Evolutionary conservation across 2,888 invertebrate species (phyloP).

Genomic region (Allygus modestus): DNA sequence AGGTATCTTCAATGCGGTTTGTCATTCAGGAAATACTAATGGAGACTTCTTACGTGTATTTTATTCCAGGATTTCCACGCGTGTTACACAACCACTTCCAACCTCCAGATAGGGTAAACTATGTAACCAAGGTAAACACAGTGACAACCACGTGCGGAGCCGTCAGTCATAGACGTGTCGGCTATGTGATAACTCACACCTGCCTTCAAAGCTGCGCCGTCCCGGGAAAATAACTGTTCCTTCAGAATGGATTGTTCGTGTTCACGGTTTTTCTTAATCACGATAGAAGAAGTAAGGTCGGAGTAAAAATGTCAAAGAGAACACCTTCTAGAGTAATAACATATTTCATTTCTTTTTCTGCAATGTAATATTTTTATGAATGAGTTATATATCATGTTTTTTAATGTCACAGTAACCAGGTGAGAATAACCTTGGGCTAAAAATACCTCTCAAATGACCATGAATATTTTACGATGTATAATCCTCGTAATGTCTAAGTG

Average conservation of each 20-base stretch:
- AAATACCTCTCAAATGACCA: too few species aligned
- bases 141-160: background rate
- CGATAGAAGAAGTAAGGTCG: background rate
- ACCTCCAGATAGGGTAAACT: background rate
- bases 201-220: conserved; percentile 33
- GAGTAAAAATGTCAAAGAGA: background rate
- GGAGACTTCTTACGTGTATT: too few species aligned
- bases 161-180: conserved; percentile 1
- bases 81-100: background rate
- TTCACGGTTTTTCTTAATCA: conserved; percentile 15
- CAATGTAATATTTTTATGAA: background rate
- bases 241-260: conserved; percentile 20
- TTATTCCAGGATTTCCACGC: background rate
- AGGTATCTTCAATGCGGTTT: too few species aligned
- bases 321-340: background rate
- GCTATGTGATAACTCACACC: background rate
- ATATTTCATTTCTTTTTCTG: conserved; percentile 3
- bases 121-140: background rate
- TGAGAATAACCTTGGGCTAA: background rate
- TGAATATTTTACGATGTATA: too few species aligned
- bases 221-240: conserved; percentile 2
- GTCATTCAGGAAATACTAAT: too few species aligned
- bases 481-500: too few species aligned
- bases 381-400: background rate
- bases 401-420: background rate